Base-by-base conservation (phyloP, 2,113 vertebrate species). In the Octodon degus region DNA sequence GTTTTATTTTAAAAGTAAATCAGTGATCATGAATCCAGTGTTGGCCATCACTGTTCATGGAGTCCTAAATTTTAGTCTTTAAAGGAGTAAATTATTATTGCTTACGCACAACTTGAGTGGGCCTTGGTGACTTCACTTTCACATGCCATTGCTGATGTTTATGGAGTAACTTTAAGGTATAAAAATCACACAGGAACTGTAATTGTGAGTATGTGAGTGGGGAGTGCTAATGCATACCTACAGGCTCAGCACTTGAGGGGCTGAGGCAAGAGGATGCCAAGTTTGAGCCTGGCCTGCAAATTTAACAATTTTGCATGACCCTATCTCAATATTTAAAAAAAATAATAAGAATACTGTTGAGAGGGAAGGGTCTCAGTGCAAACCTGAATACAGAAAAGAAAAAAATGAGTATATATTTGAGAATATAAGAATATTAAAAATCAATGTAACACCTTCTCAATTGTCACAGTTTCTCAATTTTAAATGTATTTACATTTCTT, bases 1-100 rank as follows among this genome's bases (percentile, higher is more conserved):
- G 34, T 84, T 82, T 89, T 89, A 62, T 86, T 88, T 93, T 74
- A 76, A 88, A 81, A 68, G 40, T 80, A 77, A 90, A 90, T 7
- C 25, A 70, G 70, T 65, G 30, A 90, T 37, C 70, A 37, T 91
- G 47, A 90, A 43, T 32, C 43, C 27, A 84, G 1, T 53, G 20
- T 47, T 83, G 24, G 10, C 22, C 12, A 37, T 16, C 74, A 34
- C 84, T 53, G 27, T 80, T 84, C 32, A 77, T 43, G 14, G 27
- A 30, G 19, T 65, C 89, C 47, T 72, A 80, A 87, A 82, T 24
- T 34, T 50, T 94, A 65, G 9, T 86, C 47, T 77, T 86, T 90
- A 50, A 82, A 76, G 50, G 68, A 86, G 87, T 83, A 43, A 17
- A 67, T 37, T 43, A 9, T 30, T 40, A 74, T 62, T 89, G n/a